A percentile compares a stretch with the other conserved stretches of the same genome.
phyloP scores from a whole-genome alignment of 2,113 vertebrate species.

The Chionomys nivalis region DNA sequence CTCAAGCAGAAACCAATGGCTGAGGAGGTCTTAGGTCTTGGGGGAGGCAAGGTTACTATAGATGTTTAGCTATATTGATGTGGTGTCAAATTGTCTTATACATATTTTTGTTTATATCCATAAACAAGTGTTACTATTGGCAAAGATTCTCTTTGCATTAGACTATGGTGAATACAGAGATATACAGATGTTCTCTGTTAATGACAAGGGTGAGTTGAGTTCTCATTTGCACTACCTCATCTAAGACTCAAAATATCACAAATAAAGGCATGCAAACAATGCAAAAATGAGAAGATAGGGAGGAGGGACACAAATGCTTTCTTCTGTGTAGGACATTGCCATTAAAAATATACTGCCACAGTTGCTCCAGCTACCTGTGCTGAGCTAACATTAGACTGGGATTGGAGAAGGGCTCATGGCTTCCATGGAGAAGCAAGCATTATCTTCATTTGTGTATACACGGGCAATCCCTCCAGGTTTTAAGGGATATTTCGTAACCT shows the following conservation, averaged over 20 bases:
- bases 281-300: neutral
- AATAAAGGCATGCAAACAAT: neutral
- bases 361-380: neutral
- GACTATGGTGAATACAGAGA: neutral
- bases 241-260: neutral
- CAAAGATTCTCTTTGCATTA: neutral
- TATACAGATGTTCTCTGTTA: neutral
- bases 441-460: neutral
- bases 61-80: neutral
- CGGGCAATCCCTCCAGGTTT: neutral
- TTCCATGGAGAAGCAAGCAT: neutral
- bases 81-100: neutral
- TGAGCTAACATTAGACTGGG: too few species aligned
- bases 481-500: neutral
- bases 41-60: neutral
- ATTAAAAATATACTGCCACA: neutral
- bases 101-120: neutral
- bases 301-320: neutral
- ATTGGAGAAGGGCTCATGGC: neutral
- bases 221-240: too few species aligned
- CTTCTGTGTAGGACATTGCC: neutral
- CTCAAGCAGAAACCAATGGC: neutral
- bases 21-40: neutral
- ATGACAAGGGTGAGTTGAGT: neutral
- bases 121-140: too few species aligned